phyloP scores from a whole-genome alignment of 2,113 vertebrate genomes.

The Clarias batrachus region DNA sequence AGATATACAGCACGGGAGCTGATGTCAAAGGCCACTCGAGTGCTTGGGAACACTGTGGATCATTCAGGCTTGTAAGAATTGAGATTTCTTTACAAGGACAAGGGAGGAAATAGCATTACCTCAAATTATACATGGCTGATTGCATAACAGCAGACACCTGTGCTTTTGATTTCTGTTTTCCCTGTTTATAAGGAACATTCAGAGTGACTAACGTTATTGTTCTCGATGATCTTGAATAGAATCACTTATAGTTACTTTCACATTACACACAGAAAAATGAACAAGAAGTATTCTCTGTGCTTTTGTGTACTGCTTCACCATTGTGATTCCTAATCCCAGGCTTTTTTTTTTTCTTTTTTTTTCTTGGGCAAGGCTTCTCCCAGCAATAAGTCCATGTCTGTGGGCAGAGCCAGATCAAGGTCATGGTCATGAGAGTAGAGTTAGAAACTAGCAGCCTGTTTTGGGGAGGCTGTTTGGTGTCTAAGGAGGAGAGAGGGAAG shows the following conservation, averaged over 20 bases:
- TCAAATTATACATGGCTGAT: not conserved
- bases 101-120: not conserved
- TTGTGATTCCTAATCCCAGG: not conserved
- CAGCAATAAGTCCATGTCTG: constrained; percentile 6
- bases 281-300: not conserved
- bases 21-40: constrained; percentile 27
- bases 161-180: constrained; percentile 15
- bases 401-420: constrained; percentile 36
- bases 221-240: not conserved
- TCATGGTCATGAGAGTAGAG: constrained; percentile 50
- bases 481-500: constrained; percentile 52
- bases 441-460: constrained; percentile 51
- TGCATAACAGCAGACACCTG: constrained; percentile 19
- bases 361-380: not conserved
- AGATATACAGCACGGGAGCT: constrained; percentile 26
- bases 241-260: not conserved
- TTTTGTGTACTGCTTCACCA: not conserved
- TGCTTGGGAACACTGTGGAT: constrained; percentile 2
- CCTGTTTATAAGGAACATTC: constrained; percentile 12
- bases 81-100: not conserved
- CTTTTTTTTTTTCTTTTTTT: no score
- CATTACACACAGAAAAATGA: not conserved
- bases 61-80: not conserved
- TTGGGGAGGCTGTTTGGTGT: constrained; percentile 46
- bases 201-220: not conserved